Percentiles rank a stretch among this genome's conserved stretches.
phyloP scores from a whole-genome alignment of 2,113 vertebrate genomes.

The Litocranius walleri region DNA sequence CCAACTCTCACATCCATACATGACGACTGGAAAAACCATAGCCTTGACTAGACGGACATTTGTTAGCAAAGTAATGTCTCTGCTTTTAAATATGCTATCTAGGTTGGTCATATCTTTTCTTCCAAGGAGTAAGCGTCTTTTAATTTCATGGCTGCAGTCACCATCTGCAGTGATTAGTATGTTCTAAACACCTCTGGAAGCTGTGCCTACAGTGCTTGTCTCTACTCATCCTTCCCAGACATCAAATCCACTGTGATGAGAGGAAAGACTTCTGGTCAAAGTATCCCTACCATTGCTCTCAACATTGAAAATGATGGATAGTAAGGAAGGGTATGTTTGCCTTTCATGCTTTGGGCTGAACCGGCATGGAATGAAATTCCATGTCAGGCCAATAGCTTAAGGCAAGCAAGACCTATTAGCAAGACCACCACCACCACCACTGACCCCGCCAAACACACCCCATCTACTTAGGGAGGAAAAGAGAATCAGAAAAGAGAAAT shows the following conservation, averaged over 20 bases:
- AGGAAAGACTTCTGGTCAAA: not conserved
- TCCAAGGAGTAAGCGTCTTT: too few species aligned
- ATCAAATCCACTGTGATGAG: not conserved
- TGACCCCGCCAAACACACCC: not conserved
- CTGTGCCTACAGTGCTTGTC: not conserved
- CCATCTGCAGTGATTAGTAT: not conserved
- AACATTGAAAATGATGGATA: not conserved
- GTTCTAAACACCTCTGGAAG: not conserved
- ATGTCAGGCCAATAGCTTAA: not conserved
- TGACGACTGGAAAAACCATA: too few species aligned
- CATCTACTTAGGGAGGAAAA: not conserved
- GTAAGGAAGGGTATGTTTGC: not conserved
- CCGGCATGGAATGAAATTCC: not conserved
- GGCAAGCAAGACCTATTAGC: not conserved
- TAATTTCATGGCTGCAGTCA: too few species aligned
- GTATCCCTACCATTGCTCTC: not conserved
- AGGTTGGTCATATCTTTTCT: too few species aligned
- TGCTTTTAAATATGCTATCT: too few species aligned
- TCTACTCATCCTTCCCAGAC: not conserved
- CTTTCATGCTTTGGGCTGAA: not conserved
- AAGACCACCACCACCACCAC: not conserved
- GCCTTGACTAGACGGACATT: too few species aligned
- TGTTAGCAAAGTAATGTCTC: too few species aligned
- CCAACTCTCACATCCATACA: too few species aligned
- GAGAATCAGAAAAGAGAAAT: not conserved